Percentiles rank a stretch among this genome's conserved stretches.
Conservation (phyloP, 2,888 invertebrate genomes). For the Synanthedon vespiformis region DNA sequence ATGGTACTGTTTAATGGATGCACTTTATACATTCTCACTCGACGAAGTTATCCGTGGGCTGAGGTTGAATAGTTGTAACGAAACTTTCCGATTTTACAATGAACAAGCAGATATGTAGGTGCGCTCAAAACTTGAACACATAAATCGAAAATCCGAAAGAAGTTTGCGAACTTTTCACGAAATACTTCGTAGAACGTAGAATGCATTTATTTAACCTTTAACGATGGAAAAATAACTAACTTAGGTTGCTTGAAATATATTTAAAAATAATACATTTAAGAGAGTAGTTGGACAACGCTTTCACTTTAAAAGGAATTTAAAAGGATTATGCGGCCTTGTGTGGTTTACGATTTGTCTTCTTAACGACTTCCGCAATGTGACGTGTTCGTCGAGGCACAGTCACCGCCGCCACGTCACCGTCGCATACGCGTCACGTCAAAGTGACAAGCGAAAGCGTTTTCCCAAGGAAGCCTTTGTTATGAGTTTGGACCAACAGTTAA, state of each 20-base stretch:
- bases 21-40: too few species aligned
- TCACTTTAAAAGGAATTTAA: constrained; percentile 34
- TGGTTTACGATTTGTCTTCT: constrained; percentile 55
- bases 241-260: background rate
- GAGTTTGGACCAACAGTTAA: too few species aligned
- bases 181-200: too few species aligned
- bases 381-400: constrained; percentile 21
- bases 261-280: constrained; percentile 2
- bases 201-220: too few species aligned
- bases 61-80: background rate
- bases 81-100: background rate
- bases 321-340: constrained; percentile 47
- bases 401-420: constrained; percentile 1
- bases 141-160: background rate
- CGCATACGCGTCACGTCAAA: background rate
- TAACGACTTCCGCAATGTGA: constrained; percentile 56
- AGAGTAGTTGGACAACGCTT: constrained; percentile 25
- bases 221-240: background rate
- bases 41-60: background rate
- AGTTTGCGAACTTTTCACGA: background rate
- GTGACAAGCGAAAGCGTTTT: background rate
- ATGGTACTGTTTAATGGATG: too few species aligned
- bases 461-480: too few species aligned
- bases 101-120: background rate
- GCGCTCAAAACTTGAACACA: background rate